These are phyloP conservation scores for Melanostoma scalare DNA, from an alignment of 2,888 invertebrate genomes.

Conservation along the genomic window DNA sequence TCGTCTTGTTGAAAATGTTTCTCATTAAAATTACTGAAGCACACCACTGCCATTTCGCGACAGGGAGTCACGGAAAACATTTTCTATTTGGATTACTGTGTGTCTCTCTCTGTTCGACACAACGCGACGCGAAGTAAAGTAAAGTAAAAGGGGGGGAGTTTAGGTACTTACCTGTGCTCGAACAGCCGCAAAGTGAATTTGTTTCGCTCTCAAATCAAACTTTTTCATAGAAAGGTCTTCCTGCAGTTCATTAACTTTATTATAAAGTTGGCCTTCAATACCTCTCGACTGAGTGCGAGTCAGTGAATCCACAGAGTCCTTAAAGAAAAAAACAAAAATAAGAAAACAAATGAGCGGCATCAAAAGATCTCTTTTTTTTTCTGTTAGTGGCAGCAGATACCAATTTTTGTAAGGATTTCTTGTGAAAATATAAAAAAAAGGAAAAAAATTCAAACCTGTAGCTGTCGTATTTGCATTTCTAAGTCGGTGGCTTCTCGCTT, in stretches of 20 bases:
- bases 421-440: too few relatives aligned
- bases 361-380: slow-evolving; percentile 17
- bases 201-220: slow-evolving; percentile 95
- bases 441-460: slow-evolving; percentile 83
- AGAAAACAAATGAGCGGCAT: slow-evolving; percentile 22
- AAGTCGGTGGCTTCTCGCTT: slow-evolving; percentile 92
- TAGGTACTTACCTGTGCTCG: slow-evolving; percentile 91
- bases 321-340: slow-evolving; percentile 27
- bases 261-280: slow-evolving; percentile 92
- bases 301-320: slow-evolving; percentile 93
- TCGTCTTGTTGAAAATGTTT: slow-evolving; percentile 18
- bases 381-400: slow-evolving; percentile 32
- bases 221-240: slow-evolving; percentile 97
- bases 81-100: slow-evolving; percentile 15
- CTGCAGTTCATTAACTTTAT: slow-evolving; percentile 97
- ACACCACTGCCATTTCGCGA: background rate
- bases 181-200: slow-evolving; percentile 94
- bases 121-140: slow-evolving; percentile 1
- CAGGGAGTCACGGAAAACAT: slow-evolving; percentile 14
- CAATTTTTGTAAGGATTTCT: slow-evolving; percentile 46
- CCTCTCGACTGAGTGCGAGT: slow-evolving; percentile 90
- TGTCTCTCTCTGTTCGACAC: background rate
- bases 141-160: background rate
- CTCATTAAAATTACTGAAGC: slow-evolving; percentile 20
- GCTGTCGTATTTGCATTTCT: slow-evolving; percentile 93